phyloP scores from a whole-genome alignment of 2,888 invertebrate species.

The Synergus gifuensis region DNA sequence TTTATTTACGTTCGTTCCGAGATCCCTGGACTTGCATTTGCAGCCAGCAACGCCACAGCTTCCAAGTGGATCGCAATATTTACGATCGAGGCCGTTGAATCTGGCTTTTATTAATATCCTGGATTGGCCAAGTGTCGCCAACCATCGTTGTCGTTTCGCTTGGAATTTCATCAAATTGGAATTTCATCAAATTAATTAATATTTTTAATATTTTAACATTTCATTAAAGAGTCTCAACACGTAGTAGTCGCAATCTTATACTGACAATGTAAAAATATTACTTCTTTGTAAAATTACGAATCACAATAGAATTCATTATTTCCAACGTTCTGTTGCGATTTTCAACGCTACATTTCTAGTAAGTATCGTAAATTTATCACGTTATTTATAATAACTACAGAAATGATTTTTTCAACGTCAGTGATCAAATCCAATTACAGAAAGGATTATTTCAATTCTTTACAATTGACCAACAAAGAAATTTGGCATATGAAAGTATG shows the following conservation, averaged over 20 bases:
- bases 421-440: not conserved
- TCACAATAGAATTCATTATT: no score
- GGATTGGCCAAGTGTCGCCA: conserved; percentile 18
- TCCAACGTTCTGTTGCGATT: no score
- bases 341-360: no score
- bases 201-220: not conserved
- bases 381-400: not conserved
- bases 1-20: conserved; percentile 3
- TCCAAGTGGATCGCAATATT: conserved; percentile 33
- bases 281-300: no score
- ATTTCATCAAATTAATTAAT: not conserved
- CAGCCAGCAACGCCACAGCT: not conserved
- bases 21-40: not conserved
- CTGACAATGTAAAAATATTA: no score
- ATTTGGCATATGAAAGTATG: not conserved
- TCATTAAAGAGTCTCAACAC: not conserved
- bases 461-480: not conserved
- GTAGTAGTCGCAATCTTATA: no score
- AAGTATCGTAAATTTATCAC: no score
- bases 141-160: conserved; percentile 22
- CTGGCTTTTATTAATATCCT: conserved; percentile 34
- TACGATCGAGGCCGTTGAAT: conserved; percentile 38
- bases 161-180: conserved; percentile 2
- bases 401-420: not conserved
- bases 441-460: not conserved